Evolutionary conservation across 2,113 vertebrate species (phyloP), one percentile per base, ranked within the genome.

Genomic region (Salvelinus fontinalis): DNA sequence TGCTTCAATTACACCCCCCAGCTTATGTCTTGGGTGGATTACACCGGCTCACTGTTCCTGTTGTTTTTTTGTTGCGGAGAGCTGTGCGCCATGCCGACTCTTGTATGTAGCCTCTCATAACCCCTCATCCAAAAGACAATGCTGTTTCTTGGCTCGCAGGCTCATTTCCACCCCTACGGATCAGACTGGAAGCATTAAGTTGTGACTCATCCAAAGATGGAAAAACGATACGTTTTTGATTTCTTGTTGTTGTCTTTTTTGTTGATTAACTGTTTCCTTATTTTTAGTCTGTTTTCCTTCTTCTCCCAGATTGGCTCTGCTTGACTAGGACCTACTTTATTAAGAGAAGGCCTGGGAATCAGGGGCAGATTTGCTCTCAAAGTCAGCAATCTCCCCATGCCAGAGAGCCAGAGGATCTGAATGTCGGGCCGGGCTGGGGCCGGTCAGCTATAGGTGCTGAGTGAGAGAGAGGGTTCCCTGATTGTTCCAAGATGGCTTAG

Each of bases 251-350:
- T 67, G 69, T 72, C 70, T 8, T 88, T 85, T 80, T 77, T 79
- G 80, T 67, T 81, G 71, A 8, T 66, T 70, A 59, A 5, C 73
- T 66, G 44, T 85, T 86, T 89, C 8, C 9, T 89, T 88, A 81
- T 85, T 89, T 87, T 89, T 84, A 86, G 84, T 81, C 75, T 9
- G 76, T 82, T 89, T 87, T 84, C 83, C 84, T 86, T 84, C 81
- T 84, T 86, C 67, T 79, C 70, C 69, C 76, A 85, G 83, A 87
- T 86, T 86, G 85, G 87, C 84, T 83, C 62, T 81, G 84, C 84
- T 86, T 89, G 85, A 84, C 87, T 84, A 77, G 91, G 92, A 92
- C 91, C 91, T 88, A 92, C 78, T 93, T 93, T 89, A 87, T 88
- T 83, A 79, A 79, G 80, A 76, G 16, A 85, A 86, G 82, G 75